phyloP scores from a whole-genome alignment of 2,888 invertebrate genomes.

The Conus canariensis region DNA sequence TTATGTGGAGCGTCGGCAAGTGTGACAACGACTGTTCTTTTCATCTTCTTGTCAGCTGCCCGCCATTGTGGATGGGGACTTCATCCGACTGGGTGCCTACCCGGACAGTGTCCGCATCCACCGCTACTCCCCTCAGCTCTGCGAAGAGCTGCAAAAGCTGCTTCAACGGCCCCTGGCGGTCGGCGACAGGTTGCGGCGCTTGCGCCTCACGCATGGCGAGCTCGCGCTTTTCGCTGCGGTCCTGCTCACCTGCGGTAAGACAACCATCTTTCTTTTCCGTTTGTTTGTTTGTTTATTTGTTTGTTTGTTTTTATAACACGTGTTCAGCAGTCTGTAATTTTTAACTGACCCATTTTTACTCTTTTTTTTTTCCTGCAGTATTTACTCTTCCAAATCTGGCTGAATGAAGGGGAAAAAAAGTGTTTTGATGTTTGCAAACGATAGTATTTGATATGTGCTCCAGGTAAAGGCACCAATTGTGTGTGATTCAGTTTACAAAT shows the following conservation, averaged over 20 bases:
- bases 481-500: no score
- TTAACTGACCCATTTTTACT: no score
- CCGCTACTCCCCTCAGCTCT: slow-evolving; percentile 50
- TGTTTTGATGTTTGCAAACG: no score
- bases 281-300: not conserved
- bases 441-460: no score
- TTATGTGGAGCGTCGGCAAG: no score
- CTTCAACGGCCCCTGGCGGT: slow-evolving; percentile 59
- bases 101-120: slow-evolving; percentile 47
- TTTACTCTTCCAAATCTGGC: no score
- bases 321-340: no score
- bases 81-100: slow-evolving; percentile 49
- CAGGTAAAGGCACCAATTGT: no score
- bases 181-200: slow-evolving; percentile 57
- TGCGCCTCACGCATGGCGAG: slow-evolving; percentile 64
- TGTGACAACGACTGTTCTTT: not conserved
- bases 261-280: not conserved
- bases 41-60: slow-evolving; percentile 51
- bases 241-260: slow-evolving; percentile 64
- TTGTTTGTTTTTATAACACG: not conserved
- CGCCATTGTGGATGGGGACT: slow-evolving; percentile 50
- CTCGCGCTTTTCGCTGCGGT: slow-evolving; percentile 65
- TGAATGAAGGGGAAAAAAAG: no score
- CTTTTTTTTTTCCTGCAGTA: no score
- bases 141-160: slow-evolving; percentile 60